Percentiles rank a stretch among this genome's conserved stretches.
phyloP scores from a whole-genome alignment of 2,113 vertebrate genomes.

The Camelus dromedarius region DNA sequence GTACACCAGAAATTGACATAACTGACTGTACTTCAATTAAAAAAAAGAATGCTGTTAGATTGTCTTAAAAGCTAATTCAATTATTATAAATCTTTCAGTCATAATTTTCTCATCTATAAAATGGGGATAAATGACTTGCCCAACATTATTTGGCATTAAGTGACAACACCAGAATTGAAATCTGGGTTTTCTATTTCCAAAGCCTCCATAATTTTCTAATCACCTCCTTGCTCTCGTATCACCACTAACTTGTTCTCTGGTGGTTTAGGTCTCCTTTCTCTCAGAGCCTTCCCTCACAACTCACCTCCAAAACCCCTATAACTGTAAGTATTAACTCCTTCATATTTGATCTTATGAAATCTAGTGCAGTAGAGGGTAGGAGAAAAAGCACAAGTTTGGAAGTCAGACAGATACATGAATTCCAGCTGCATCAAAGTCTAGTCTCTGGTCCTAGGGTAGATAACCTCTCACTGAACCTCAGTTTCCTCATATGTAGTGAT shows the following conservation, averaged over 20 bases:
- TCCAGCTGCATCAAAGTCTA: not conserved
- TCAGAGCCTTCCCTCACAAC: not conserved
- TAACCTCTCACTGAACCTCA: not conserved
- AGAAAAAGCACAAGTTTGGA: conserved; percentile 17
- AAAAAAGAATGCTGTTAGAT: not conserved
- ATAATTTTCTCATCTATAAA: conserved; percentile 32
- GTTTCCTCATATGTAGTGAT: not conserved
- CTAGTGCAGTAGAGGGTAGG: not conserved
- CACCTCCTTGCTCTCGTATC: not conserved
- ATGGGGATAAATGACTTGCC: not conserved
- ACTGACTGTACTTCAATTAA: too few relatives aligned
- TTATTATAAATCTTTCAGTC: not conserved
- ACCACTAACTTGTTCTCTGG: not conserved
- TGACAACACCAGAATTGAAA: conserved; percentile 30
- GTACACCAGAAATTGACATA: too few relatives aligned
- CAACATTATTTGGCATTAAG: not conserved
- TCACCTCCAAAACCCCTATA: not conserved
- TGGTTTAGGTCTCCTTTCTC: not conserved
- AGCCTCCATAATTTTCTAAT: not conserved
- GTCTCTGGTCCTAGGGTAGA: not conserved
- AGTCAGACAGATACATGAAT: not conserved
- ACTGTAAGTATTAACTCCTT: not conserved
- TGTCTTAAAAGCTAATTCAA: not conserved
- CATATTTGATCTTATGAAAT: not conserved
- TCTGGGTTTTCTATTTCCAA: conserved; percentile 18